phyloP scores from a whole-genome alignment of 2,113 vertebrate species.

The Ceuthmochares aereus region DNA sequence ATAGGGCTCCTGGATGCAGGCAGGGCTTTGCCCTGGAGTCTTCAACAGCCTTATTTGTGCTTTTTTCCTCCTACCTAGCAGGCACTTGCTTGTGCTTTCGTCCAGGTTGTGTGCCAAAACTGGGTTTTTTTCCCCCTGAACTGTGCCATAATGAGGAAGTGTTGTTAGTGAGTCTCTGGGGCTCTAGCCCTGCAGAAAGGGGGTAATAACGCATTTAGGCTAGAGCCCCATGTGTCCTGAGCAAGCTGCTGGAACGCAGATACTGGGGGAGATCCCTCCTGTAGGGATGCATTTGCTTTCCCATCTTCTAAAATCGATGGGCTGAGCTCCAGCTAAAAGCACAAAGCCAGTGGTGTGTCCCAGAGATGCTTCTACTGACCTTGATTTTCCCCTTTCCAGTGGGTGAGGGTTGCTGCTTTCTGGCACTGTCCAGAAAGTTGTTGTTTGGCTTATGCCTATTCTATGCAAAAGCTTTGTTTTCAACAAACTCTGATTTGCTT shows the following conservation, averaged over 20 bases:
- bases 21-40: not conserved
- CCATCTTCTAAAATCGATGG: not conserved
- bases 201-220: not conserved
- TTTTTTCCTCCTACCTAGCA: not conserved
- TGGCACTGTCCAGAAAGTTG: not conserved
- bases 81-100: not conserved
- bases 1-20: not conserved
- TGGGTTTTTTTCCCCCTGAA: not conserved
- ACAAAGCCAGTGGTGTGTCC: not conserved
- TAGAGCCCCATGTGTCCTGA: not conserved
- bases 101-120: not conserved
- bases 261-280: not conserved
- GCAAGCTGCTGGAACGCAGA: not conserved
- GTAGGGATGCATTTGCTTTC: not conserved
- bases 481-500: not conserved
- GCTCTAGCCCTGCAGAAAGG: not conserved
- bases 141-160: not conserved
- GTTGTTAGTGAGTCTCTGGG: not conserved
- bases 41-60: not conserved
- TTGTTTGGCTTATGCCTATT: conserved; percentile 11
- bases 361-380: not conserved
- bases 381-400: not conserved
- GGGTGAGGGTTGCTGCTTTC: conserved; percentile 3
- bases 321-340: not conserved
- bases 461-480: conserved; percentile 16